Base-by-base conservation (phyloP, 2,888 invertebrate genomes). In the Orthosia cruda region DNA sequence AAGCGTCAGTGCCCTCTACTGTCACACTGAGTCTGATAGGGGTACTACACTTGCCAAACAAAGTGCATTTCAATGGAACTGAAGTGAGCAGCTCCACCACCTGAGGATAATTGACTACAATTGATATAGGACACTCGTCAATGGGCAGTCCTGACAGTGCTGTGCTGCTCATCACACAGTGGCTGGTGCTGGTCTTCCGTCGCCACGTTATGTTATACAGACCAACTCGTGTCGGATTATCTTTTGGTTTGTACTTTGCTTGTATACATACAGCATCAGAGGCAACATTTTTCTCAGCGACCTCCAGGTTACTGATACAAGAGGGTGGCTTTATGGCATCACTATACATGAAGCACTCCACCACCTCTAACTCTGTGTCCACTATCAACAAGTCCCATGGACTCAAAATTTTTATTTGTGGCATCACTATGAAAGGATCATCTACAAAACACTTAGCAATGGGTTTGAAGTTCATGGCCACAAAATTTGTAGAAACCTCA, bases 1-100 rank as follows among this genome's bases (percentile, higher is more conserved):
- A 99, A 57, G 98, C 98, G 93, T 99, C 99, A 76, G 98, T 98
- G 12, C 98, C 98, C 87, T 99, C 98, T 95, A 99, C 98, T 69
- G 97, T 97, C 55, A 98, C 94, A 87, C 97, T 97, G 52, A 99
- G 95, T 79, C 98, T 98, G 74, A 98, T 97, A 55, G 98, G 97
- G 76, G 97, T 97, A 63, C 97, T 96, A 0, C 98, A 98, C 86
- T 98, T 97, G 90, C 99, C 99, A 90, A 97, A 97, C 71, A 99
- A 95, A 83, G 97, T 97, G 91, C 98, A 98, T 69, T 97, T 97
- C 15, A 98, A 95, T n/a, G 97, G 97, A 86, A 98, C 96, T 20
- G 98, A 98, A 40, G 97, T 97, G 81, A 98, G 97, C 26, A 98
- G 97, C 89, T 97, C 97, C 9, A 98, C 98, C 78, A 98, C 97